Evolutionary conservation across 2,888 invertebrate genomes (phyloP).

Genomic region (Pedicia rivosa): DNA sequence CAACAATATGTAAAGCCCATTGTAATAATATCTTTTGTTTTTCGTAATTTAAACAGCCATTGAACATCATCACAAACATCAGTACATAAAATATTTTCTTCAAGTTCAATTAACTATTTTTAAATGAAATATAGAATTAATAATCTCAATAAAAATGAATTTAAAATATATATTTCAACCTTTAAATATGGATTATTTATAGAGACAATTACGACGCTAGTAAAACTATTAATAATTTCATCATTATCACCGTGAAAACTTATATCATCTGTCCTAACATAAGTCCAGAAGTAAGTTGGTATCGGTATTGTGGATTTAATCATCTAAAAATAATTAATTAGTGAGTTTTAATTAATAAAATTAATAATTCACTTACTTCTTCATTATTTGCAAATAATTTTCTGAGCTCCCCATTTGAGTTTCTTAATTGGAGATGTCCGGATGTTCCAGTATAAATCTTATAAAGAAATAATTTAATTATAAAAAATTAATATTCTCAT

Average conservation of each 20-base stretch:
- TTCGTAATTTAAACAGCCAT: background rate
- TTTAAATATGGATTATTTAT: background rate
- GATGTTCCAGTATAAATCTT: constrained; percentile 1
- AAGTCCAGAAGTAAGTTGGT: background rate
- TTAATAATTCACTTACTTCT: background rate
- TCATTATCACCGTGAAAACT: background rate
- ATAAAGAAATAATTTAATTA: too few relatives aligned
- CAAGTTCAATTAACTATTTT: background rate
- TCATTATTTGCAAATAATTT: background rate
- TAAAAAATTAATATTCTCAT: too few relatives aligned
- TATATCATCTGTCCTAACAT: background rate
- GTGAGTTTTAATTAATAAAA: background rate
- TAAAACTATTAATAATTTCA: too few relatives aligned
- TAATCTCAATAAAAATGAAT: too few relatives aligned
- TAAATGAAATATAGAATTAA: too few relatives aligned
- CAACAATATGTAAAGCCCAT: background rate
- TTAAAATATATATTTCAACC: too few relatives aligned
- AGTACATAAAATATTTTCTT: background rate
- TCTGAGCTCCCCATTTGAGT: background rate
- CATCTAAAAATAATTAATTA: background rate
- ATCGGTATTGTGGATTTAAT: background rate
- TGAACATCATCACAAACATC: background rate
- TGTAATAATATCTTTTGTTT: background rate
- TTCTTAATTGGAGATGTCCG: background rate
- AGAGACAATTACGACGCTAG: background rate